Base-by-base conservation (phyloP, 1,140 invertebrate species). In the Magallana ariakensis region DNA sequence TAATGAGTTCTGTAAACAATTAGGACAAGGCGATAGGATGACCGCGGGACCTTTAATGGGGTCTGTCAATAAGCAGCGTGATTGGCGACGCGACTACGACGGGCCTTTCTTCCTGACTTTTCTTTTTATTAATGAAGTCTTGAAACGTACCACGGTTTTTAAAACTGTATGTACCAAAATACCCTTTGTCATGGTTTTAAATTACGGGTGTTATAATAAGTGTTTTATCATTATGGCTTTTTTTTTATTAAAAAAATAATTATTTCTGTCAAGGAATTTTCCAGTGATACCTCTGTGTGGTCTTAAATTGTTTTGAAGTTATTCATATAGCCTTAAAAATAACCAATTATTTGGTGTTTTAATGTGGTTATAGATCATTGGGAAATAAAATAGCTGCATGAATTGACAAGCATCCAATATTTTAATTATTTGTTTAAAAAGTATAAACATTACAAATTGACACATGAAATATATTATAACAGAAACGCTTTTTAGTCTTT, bases 1-100 rank as follows among this genome's bases (percentile, higher is more conserved):
- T 46, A 75, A 75, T 75, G 66, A 75, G 66, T 26, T 75, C 9
- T 26, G 66, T 75, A 75, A 75, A 75, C 66, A 75, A 75, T 75
- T 75, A 75, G 22, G 10, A 33, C 7, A 75, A 11, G 11, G 15
- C 22, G 66, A 33, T 75, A 26, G 11, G 22, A 75, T 75, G 22
- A 75, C 66, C 8, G 10, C 9, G 22, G 22, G 22, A 11, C 22
- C 33, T 75, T 75, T 75, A 75, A 75, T 75, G 22, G 19, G 66
- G 22, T 75, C 66, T 75, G 66, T 26, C 66, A 62, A 62, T 22
- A 26, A 26, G 19, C 22, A 13, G 22, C 22, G 66, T 75, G 66
- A 75, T 19, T 26, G 13, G 22, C 26, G 22, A 13, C 22, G 11
- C 9, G 15, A 75, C 11, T 10, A 26, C 66, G 19, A 10, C 33